phyloP scores from a whole-genome alignment of 2,113 vertebrate genomes.

The Pelmatolapia mariae region DNA sequence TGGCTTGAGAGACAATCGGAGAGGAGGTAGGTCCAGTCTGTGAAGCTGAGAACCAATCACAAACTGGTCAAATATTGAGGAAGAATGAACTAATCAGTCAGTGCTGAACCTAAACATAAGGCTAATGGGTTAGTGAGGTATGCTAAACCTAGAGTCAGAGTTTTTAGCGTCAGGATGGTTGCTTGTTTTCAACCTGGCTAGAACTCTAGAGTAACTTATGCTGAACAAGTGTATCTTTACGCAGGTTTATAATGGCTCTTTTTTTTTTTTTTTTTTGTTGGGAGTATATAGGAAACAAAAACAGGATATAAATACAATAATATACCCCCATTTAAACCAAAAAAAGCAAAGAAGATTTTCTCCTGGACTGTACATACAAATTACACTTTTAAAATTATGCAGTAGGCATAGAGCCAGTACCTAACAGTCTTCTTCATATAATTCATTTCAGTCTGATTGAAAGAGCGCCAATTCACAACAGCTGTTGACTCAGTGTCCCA shows the following conservation, averaged over 20 bases:
- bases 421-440: neutral
- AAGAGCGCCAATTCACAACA: neutral
- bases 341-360: neutral
- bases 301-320: neutral
- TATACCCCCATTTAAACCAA: neutral
- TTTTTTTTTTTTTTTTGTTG: neutral
- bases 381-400: neutral
- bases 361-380: neutral
- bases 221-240: neutral
- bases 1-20: slow-evolving; percentile 51
- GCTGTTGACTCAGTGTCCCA: neutral
- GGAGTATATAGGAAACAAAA: neutral
- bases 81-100: neutral
- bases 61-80: neutral
- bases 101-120: neutral
- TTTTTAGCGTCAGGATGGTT: neutral
- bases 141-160: neutral
- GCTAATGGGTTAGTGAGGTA: neutral
- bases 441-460: neutral
- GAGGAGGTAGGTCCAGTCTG: slow-evolving; percentile 33
- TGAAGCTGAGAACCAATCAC: slow-evolving; percentile 56
- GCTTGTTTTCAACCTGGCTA: neutral
- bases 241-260: neutral
- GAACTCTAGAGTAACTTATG: neutral
- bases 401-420: neutral